Conservation (phyloP, 2,888 invertebrate genomes). For the Archips crataeganus region DNA sequence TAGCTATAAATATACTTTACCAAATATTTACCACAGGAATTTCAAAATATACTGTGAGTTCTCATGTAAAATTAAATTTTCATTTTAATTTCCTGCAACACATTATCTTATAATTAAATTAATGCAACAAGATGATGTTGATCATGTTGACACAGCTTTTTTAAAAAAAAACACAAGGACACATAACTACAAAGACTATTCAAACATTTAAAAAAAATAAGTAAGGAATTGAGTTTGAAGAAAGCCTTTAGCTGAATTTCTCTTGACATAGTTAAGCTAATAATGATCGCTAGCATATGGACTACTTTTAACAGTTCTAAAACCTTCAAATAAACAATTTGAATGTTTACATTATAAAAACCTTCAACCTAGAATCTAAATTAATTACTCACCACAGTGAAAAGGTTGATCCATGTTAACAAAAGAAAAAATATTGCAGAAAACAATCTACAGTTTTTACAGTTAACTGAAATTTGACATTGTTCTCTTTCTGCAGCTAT, state of each 20-base stretch:
- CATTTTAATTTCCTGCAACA: neutral
- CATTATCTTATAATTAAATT: neutral
- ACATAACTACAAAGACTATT: neutral
- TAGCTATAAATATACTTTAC: too few relatives aligned
- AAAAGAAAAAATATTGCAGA: conserved; percentile 41
- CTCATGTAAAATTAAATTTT: too few relatives aligned
- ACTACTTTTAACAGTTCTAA: neutral
- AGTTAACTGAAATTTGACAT: conserved; percentile 72
- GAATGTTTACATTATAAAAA: neutral
- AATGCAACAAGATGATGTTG: neutral
- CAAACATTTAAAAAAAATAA: neutral
- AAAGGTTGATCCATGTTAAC: conserved; percentile 68
- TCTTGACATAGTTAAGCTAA: conserved; percentile 3
- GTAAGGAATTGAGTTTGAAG: neutral
- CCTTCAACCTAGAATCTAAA: neutral
- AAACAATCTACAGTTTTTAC: conserved; percentile 57
- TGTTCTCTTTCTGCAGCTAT: conserved; percentile 62
- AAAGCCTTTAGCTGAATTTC: neutral
- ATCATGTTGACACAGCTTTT: neutral
- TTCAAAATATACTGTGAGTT: neutral
- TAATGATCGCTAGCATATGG: conserved; percentile 21
- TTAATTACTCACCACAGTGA: conserved; percentile 66
- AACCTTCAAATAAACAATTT: neutral
- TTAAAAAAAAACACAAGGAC: neutral
- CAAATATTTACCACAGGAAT: neutral